These are phyloP conservation scores for Hetaerina titia DNA, from an alignment of 2,888 invertebrate species.

Conservation along the genomic window DNA sequence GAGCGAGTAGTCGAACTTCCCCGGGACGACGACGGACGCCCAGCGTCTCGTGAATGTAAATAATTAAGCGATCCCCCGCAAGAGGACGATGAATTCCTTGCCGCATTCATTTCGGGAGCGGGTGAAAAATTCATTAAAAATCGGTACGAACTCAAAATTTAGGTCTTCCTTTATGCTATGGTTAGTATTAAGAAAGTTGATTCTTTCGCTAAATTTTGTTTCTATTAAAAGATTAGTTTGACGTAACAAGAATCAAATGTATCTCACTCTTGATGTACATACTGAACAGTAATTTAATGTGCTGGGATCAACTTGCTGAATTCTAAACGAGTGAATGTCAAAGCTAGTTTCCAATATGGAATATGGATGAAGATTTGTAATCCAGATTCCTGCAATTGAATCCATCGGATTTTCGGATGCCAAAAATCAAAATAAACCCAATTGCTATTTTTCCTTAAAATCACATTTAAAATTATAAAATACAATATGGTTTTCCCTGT, in stretches of 20 bases:
- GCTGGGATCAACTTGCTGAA: too few species aligned
- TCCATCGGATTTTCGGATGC: too few species aligned
- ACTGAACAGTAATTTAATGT: too few species aligned
- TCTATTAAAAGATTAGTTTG: neutral
- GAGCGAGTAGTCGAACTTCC: neutral
- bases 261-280: too few species aligned
- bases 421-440: too few species aligned
- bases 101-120: neutral
- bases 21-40: neutral
- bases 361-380: too few species aligned
- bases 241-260: neutral
- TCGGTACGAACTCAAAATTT: neutral
- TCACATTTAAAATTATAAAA: too few species aligned
- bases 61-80: neutral
- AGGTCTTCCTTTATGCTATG: neutral
- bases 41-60: constrained; percentile 3
- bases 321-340: too few species aligned
- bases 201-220: neutral
- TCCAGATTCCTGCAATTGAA: too few species aligned
- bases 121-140: neutral
- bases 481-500: too few species aligned
- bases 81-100: neutral
- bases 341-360: too few species aligned
- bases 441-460: too few species aligned
- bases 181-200: neutral